Evolutionary conservation across 2,888 invertebrate genomes (phyloP), one percentile per base, ranked within the genome.

Genomic region (Agonopterix subpropinquella): DNA sequence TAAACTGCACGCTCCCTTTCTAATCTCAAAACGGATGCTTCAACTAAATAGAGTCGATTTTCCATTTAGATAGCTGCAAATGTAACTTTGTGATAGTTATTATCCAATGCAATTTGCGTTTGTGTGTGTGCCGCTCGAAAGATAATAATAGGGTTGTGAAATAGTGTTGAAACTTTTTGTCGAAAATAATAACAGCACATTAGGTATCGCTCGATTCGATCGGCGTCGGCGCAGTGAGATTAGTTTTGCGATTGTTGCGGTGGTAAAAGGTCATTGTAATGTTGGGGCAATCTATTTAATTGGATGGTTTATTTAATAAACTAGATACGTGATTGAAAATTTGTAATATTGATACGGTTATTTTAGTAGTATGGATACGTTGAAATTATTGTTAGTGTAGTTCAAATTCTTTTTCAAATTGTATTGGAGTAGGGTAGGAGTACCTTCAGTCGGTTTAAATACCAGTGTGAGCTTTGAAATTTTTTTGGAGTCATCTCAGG

Each of bases 91-190:
- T 58, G 47, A 57, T 53, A 48, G 58, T 62, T 70, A 65, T 73
- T 76, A 77, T 78, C 74, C 71, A 77, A 80, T 77, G 76, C 76
- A 71, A 56, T 58, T 57, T 54, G 42, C 43, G 54, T 36, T 44
- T 53, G 80, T 83, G 83, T 77, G 83, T 37, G 77, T 77, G 62
- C 62, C 59, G 73, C 65, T 70, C 56, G 63, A 73, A 67, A 71
- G 70, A 71, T 76, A 77, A 76, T 70, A 65, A 58, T 81, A 84
- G 84, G 70, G 85, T 80, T 80, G 85, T 70, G 80, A 70, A 75
- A 77, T 48, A 47, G 57, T 78, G 74, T 69, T 71, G 73, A 73
- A 71, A 68, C 61, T 70, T 72, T 68, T 73, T 75, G 76, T 77
- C 74, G 79, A 81, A 77, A 75, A 67, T 62, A 58, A 64, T 67